These are phyloP conservation scores for Bergia sp. DNA, from an alignment of 92 coral and sea anemone genomes.

Conservation along the genomic window DNA sequence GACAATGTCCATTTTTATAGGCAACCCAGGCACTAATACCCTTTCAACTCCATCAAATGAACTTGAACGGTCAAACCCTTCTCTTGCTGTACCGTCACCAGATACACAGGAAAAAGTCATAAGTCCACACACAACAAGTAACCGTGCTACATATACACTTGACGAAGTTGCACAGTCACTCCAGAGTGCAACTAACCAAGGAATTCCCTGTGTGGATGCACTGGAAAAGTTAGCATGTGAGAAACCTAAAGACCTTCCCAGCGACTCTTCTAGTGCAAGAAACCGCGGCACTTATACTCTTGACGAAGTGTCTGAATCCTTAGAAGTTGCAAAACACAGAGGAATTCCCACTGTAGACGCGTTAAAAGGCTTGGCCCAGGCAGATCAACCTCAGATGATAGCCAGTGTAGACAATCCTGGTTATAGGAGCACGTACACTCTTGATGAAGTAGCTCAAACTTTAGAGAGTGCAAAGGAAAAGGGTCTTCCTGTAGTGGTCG, in stretches of 20 bases:
- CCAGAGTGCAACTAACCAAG: constrained; percentile 65
- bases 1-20: neutral
- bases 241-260: neutral
- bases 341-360: constrained; percentile 54
- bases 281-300: constrained; percentile 27
- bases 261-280: neutral
- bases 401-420: neutral
- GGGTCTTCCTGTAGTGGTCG: constrained; percentile 82
- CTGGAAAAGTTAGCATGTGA: constrained; percentile 49
- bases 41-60: neutral
- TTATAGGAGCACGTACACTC: constrained; percentile 87
- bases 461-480: constrained; percentile 78
- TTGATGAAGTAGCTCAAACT: constrained; percentile 85
- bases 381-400: neutral
- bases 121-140: constrained; percentile 1
- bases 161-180: constrained; percentile 74
- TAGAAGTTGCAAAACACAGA: constrained; percentile 52
- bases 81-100: constrained; percentile 6
- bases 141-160: constrained; percentile 71
- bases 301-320: constrained; percentile 39
- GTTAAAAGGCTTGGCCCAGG: constrained; percentile 40
- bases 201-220: constrained; percentile 72
- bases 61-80: neutral
- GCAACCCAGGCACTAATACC: neutral
- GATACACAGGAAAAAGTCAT: neutral